Evolutionary conservation across 2,888 invertebrate species (phyloP).

Genomic region (Biston stratarius): DNA sequence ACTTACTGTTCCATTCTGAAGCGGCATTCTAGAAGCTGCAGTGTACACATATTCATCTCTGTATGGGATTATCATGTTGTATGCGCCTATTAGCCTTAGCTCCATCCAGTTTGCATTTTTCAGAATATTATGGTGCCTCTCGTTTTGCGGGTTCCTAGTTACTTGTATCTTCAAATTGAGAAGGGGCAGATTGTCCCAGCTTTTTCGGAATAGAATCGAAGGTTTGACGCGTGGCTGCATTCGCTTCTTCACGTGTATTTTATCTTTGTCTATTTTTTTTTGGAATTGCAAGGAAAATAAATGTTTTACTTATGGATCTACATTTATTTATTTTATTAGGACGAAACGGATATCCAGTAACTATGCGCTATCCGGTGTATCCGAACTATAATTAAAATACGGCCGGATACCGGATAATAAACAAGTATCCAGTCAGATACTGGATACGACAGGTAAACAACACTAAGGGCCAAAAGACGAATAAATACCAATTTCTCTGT

Average conservation of each 20-base stretch:
- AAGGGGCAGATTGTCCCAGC: conserved; percentile 76
- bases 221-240: conserved; percentile 66
- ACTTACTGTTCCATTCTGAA: conserved; percentile 60
- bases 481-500: too few relatives aligned
- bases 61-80: conserved; percentile 65
- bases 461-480: too few relatives aligned
- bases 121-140: conserved; percentile 61
- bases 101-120: conserved; percentile 67
- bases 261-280: conserved; percentile 57
- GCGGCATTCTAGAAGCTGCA: conserved; percentile 65
- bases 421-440: too few relatives aligned
- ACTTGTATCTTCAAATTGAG: conserved; percentile 63
- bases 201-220: conserved; percentile 57
- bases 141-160: conserved; percentile 56
- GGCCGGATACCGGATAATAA: too few relatives aligned
- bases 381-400: too few relatives aligned
- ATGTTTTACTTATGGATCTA: neutral
- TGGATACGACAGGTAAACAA: too few relatives aligned
- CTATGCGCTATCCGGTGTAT: too few relatives aligned
- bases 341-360: too few relatives aligned
- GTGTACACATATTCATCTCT: conserved; percentile 58
- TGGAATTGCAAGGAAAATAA: neutral
- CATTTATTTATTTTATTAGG: too few relatives aligned
- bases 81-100: conserved; percentile 69
- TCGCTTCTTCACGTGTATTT: conserved; percentile 63